A percentile compares a stretch with the other conserved stretches of the same genome.
These are phyloP conservation scores for Calliopum simillimum DNA, from an alignment of 2,888 invertebrate genomes.

Conservation along the genomic window DNA sequence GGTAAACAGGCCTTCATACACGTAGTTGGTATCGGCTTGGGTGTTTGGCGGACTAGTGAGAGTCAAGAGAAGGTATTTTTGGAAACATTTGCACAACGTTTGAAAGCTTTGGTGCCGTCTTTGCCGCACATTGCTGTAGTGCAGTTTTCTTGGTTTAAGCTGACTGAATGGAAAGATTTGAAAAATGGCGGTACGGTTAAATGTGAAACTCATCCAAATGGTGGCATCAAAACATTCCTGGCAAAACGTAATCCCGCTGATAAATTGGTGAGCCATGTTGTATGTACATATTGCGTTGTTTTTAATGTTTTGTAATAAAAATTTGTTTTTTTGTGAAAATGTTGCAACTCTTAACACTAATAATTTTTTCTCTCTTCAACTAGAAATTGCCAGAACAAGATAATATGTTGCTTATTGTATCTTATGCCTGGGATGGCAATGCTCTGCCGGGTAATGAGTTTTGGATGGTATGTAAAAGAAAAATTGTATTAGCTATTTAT, in stretches of 20 bases:
- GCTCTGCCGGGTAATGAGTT: constrained; percentile 81
- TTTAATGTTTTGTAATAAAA: too few species aligned
- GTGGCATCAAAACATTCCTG: constrained; percentile 70
- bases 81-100: constrained; percentile 73
- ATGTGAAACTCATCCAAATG: constrained; percentile 55
- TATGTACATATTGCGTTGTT: background rate
- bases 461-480: constrained; percentile 69
- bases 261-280: constrained; percentile 59
- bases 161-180: constrained; percentile 68
- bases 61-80: constrained; percentile 75
- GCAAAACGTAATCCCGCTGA: constrained; percentile 72
- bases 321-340: too few species aligned
- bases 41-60: constrained; percentile 74
- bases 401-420: constrained; percentile 33
- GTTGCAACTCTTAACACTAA: background rate
- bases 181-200: constrained; percentile 66
- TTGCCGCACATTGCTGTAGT: constrained; percentile 73
- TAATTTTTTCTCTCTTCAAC: background rate
- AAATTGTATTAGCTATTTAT: too few species aligned
- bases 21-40: constrained; percentile 76
- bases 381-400: constrained; percentile 51
- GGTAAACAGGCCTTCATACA: constrained; percentile 73
- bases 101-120: constrained; percentile 68
- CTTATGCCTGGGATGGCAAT: constrained; percentile 74
- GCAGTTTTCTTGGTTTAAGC: constrained; percentile 75